These are phyloP conservation scores for Leptinotarsa rubiginosa DNA, from an alignment of 2,888 invertebrate species.

Conservation along the genomic window DNA sequence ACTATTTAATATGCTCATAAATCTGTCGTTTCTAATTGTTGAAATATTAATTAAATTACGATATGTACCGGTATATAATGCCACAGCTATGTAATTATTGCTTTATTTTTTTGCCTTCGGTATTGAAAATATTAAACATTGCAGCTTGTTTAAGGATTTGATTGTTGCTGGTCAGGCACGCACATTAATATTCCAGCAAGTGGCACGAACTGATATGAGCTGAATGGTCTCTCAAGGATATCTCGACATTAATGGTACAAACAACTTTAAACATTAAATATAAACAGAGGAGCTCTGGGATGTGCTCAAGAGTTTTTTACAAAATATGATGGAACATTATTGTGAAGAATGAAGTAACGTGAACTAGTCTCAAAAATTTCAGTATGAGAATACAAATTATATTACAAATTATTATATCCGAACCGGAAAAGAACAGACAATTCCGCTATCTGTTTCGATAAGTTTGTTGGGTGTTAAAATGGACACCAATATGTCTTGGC, in stretches of 20 bases:
- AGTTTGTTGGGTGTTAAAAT: too few relatives aligned
- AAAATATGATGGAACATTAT: too few relatives aligned
- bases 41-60: conserved; percentile 44
- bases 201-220: conserved; percentile 13
- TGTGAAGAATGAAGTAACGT: too few relatives aligned
- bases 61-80: conserved; percentile 33
- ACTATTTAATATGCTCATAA: conserved; percentile 39
- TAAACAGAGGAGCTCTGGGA: neutral
- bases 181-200: conserved; percentile 12
- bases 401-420: too few relatives aligned
- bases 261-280: neutral
- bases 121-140: conserved; percentile 12
- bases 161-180: conserved; percentile 15
- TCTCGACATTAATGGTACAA: neutral
- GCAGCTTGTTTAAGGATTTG: conserved; percentile 6
- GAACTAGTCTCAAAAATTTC: too few relatives aligned
- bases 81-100: conserved; percentile 34
- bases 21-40: conserved; percentile 41
- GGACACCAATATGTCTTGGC: too few relatives aligned
- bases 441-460: too few relatives aligned
- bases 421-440: too few relatives aligned
- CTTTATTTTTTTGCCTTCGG: neutral
- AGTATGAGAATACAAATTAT: too few relatives aligned
- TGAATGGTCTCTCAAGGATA: conserved; percentile 6
- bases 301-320: too few relatives aligned